A percentile compares a stretch with the other conserved stretches of the same genome.
These are phyloP conservation scores for Emydocephalus ijimae DNA, from an alignment of 2,113 vertebrate species.

Conservation along the genomic window DNA sequence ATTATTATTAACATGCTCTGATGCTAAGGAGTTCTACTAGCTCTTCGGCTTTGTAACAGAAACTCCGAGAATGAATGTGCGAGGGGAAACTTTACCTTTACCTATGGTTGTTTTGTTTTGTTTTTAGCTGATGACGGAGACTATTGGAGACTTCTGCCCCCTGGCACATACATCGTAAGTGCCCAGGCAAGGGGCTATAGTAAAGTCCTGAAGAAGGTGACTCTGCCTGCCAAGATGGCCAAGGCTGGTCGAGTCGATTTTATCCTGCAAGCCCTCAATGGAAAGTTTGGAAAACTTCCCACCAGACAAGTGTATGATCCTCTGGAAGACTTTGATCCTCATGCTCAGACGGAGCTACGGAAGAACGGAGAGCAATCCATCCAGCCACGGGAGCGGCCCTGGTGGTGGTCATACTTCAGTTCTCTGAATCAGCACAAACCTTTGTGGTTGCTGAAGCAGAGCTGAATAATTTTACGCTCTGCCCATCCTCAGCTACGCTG, in stretches of 20 bases:
- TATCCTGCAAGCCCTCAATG: constrained; percentile 71
- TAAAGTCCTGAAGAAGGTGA: constrained; percentile 83
- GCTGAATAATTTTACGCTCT: constrained; percentile 24
- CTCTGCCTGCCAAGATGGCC: constrained; percentile 77
- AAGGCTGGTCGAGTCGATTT: constrained; percentile 86
- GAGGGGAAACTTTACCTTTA: no score
- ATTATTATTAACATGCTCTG: no score
- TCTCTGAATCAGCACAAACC: constrained; percentile 80
- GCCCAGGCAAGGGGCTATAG: constrained; percentile 85
- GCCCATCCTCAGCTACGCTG: background rate
- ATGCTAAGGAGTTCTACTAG: no score
- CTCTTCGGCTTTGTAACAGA: no score
- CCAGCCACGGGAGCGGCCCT: constrained; percentile 77
- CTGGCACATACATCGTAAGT: constrained; percentile 80
- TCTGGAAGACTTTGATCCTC: constrained; percentile 74
- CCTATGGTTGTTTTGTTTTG: background rate
- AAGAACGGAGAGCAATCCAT: constrained; percentile 51
- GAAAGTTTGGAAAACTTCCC: constrained; percentile 65
- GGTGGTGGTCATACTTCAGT: constrained; percentile 97
- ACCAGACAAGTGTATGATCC: constrained; percentile 70
- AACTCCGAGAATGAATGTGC: no score
- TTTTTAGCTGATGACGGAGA: constrained; percentile 84
- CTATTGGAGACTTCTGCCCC: constrained; percentile 89
- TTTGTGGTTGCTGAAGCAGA: constrained; percentile 85
- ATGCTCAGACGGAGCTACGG: constrained; percentile 43